Evolutionary conservation across 2,888 invertebrate species (phyloP).

Genomic region (Augochlorella aurata): DNA sequence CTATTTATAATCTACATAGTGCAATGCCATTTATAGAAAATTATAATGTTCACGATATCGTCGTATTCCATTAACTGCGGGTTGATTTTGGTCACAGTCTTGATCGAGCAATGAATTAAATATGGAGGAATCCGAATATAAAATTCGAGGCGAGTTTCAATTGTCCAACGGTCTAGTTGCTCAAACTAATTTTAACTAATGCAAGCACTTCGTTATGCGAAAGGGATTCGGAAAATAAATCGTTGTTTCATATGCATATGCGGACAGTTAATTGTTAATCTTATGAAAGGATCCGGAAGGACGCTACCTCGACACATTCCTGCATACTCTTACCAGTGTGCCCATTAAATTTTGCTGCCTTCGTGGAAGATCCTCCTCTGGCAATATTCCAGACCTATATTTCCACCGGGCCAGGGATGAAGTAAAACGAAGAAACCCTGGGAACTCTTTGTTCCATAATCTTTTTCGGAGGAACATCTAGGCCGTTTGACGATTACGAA

Average conservation of each 20-base stretch:
- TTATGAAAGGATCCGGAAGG: slow-evolving; percentile 43
- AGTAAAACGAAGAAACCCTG: slow-evolving; percentile 67
- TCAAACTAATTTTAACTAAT: not conserved
- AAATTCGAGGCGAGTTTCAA: not conserved
- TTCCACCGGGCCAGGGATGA: slow-evolving; percentile 56
- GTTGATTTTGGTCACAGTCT: too few species aligned
- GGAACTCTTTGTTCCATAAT: slow-evolving; percentile 49
- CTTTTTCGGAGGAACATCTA: slow-evolving; percentile 44
- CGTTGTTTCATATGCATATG: slow-evolving; percentile 27
- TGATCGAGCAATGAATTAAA: not conserved
- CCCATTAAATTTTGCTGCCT: slow-evolving; percentile 72
- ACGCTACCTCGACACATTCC: slow-evolving; percentile 37
- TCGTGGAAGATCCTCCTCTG: slow-evolving; percentile 65
- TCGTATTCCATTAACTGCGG: too few species aligned
- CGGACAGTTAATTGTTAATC: slow-evolving; percentile 47
- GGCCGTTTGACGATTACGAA: slow-evolving; percentile 49
- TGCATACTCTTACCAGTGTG: slow-evolving; percentile 43
- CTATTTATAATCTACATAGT: too few species aligned
- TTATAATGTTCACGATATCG: too few species aligned
- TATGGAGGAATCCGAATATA: not conserved
- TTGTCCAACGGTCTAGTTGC: not conserved
- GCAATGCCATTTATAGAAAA: too few species aligned
- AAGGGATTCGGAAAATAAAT: slow-evolving; percentile 22
- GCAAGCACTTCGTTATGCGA: not conserved
- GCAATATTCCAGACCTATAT: slow-evolving; percentile 67